These are phyloP conservation scores for Probosciger aterrimus DNA, from an alignment of 2,113 vertebrate genomes.

Conservation along the genomic window DNA sequence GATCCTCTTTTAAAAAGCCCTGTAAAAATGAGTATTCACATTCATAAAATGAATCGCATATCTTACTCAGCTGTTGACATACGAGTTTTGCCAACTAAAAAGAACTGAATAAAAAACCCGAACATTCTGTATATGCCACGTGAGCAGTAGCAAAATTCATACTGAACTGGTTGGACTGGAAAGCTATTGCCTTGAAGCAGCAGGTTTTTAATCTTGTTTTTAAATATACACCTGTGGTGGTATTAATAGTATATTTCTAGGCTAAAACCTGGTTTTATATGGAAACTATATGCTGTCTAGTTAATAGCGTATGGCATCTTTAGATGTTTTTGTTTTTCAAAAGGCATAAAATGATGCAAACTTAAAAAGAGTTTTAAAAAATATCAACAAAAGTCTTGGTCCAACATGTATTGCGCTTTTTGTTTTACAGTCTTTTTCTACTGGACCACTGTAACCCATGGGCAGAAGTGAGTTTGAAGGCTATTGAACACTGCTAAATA, in stretches of 20 bases:
- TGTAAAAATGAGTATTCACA: background rate
- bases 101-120: background rate
- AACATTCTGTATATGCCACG: background rate
- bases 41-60: background rate
- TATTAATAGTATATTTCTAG: background rate
- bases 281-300: background rate
- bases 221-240: background rate
- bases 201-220: background rate
- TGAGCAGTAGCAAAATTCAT: background rate
- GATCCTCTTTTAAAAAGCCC: background rate
- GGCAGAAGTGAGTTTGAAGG: slow-evolving; percentile 35
- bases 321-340: background rate
- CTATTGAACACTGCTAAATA: slow-evolving; percentile 44
- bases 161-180: background rate
- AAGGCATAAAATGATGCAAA: background rate
- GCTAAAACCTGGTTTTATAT: background rate
- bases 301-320: background rate
- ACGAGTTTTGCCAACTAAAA: background rate
- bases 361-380: background rate
- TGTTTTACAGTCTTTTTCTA: background rate
- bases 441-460: background rate
- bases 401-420: background rate
- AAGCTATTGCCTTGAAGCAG: background rate
- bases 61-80: background rate
- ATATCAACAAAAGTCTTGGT: background rate